A percentile compares a stretch with the other conserved stretches of the same genome.
These are phyloP conservation scores for Brenthis hecate DNA, from an alignment of 2,888 invertebrate genomes.

Conservation along the genomic window DNA sequence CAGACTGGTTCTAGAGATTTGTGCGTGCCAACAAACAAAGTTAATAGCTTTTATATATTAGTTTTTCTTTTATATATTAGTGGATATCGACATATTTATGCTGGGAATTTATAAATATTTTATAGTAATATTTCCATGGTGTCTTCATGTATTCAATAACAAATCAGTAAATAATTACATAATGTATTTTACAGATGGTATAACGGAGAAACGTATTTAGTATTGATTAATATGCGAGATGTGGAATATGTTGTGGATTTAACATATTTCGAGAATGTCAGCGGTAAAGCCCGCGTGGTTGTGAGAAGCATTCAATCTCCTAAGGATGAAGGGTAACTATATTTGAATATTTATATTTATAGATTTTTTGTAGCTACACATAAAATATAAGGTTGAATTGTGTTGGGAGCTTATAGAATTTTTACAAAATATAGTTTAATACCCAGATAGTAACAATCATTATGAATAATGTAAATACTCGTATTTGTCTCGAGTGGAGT, in stretches of 20 bases:
- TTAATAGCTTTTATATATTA: too few relatives aligned
- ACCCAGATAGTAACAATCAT: too few relatives aligned
- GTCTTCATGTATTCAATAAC: background rate
- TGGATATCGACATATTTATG: too few relatives aligned
- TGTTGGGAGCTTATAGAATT: too few relatives aligned
- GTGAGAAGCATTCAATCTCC: constrained; percentile 61
- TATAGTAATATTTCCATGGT: too few relatives aligned
- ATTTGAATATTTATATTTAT: background rate
- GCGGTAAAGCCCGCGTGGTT: constrained; percentile 76
- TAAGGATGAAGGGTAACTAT: constrained; percentile 48
- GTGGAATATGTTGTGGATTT: constrained; percentile 57
- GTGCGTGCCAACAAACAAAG: too few relatives aligned
- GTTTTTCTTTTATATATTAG: too few relatives aligned
- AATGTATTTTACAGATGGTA: constrained; percentile 59
- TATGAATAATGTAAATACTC: too few relatives aligned
- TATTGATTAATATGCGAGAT: constrained; percentile 79
- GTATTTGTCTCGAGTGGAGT: too few relatives aligned
- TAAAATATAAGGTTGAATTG: background rate
- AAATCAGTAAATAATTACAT: background rate
- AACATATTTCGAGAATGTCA: constrained; percentile 66
- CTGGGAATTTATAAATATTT: too few relatives aligned
- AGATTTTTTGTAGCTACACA: background rate
- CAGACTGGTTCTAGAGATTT: too few relatives aligned
- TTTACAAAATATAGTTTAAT: too few relatives aligned
- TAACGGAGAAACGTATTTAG: constrained; percentile 58